Evolutionary conservation across 2,888 invertebrate species (phyloP).

Genomic region (Micoletzkya japonica): DNA sequence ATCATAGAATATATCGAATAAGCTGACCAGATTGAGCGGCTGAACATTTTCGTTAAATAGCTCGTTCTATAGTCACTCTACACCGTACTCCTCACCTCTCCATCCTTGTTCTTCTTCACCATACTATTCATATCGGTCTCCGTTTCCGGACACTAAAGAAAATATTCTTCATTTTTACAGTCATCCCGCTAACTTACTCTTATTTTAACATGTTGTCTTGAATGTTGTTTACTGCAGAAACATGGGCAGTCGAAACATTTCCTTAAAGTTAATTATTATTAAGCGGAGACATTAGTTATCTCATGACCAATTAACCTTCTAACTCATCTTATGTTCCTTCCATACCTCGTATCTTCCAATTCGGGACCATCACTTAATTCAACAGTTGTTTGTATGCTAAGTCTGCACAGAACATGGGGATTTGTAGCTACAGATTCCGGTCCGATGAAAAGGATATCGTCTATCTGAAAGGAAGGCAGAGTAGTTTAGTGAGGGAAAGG

Average conservation of each 20-base stretch:
- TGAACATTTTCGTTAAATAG: too few relatives aligned
- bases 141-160: background rate
- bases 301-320: too few relatives aligned
- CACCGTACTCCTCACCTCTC: conserved; percentile 4
- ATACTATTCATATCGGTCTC: background rate
- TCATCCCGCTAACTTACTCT: too few relatives aligned
- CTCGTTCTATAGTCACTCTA: background rate
- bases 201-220: too few relatives aligned
- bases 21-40: background rate
- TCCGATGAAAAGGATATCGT: conserved; percentile 16
- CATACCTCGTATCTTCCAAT: conserved; percentile 16
- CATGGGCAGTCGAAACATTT: too few relatives aligned
- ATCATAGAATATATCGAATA: conserved; percentile 4
- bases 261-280: too few relatives aligned
- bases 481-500: background rate
- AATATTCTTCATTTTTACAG: too few relatives aligned
- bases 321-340: too few relatives aligned
- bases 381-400: conserved; percentile 12
- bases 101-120: background rate
- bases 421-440: conserved; percentile 13
- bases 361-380: conserved; percentile 16
- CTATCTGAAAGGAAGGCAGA: background rate
- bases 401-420: conserved; percentile 10
- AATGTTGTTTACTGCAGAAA: too few relatives aligned
- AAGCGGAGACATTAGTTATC: too few relatives aligned